These are phyloP conservation scores for Perca schrenkii DNA, from an alignment of 2,113 vertebrate genomes.

Conservation along the genomic window DNA sequence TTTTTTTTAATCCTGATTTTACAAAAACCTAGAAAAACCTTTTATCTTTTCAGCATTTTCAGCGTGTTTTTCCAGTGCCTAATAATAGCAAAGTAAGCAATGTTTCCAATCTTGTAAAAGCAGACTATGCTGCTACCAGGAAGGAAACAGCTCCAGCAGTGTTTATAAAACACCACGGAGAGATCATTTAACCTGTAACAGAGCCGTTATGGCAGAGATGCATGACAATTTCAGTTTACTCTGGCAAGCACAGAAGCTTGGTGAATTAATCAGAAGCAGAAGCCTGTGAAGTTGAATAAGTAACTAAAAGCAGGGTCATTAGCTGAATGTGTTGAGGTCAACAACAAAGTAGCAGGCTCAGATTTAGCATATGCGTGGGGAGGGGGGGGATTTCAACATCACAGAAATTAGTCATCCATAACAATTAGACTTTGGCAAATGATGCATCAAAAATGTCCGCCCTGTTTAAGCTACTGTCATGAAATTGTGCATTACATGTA, in stretches of 20 bases:
- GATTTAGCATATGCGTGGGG: background rate
- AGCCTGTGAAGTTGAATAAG: background rate
- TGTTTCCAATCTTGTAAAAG: background rate
- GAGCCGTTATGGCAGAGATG: background rate
- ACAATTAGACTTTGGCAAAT: background rate
- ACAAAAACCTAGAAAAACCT: background rate
- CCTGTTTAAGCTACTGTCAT: background rate
- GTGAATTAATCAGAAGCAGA: background rate
- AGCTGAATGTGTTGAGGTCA: background rate
- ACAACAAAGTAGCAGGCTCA: background rate
- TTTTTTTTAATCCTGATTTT: background rate
- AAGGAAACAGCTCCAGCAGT: conserved; percentile 9
- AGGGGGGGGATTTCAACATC: background rate
- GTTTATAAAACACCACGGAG: conserved; percentile 5
- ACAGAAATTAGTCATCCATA: background rate
- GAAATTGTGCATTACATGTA: background rate
- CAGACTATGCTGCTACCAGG: background rate
- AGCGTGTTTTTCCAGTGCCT: background rate
- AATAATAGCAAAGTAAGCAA: conserved; percentile 1
- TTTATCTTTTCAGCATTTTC: background rate
- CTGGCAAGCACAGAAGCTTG: background rate
- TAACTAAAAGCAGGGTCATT: background rate
- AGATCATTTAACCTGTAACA: conserved; percentile 6
- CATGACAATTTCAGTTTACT: background rate
- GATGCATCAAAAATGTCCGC: background rate